These are phyloP conservation scores for Arbacia lixula DNA, from an alignment of 53 echinoderm and acorn worm genomes.

Conservation along the genomic window DNA sequence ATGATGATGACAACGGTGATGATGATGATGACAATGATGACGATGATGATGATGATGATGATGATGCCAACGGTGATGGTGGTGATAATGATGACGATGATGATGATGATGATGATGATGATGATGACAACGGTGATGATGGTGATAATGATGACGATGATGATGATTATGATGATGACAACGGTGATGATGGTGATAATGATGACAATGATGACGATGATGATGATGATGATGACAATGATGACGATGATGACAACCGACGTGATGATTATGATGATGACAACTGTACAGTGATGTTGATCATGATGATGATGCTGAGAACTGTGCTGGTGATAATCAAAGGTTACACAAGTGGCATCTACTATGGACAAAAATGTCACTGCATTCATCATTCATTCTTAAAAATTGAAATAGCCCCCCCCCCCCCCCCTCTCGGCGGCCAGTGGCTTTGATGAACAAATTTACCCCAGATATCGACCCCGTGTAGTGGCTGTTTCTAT, in stretches of 20 bases:
- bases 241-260: background rate
- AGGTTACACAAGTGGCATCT: no score
- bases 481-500: no score
- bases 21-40: background rate
- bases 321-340: background rate
- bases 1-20: background rate
- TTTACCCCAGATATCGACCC: no score
- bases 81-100: background rate
- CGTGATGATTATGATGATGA: no score
- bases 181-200: background rate
- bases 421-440: no score
- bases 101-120: background rate
- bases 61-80: background rate
- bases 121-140: background rate
- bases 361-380: no score
- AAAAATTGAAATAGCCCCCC: no score
- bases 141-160: background rate
- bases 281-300: background rate
- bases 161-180: no score
- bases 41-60: background rate
- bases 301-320: background rate
- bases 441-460: no score
- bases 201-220: background rate
- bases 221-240: background rate
- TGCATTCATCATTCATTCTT: background rate